phyloP scores from a whole-genome alignment of 2,888 invertebrate genomes.

The Nebria salina region DNA sequence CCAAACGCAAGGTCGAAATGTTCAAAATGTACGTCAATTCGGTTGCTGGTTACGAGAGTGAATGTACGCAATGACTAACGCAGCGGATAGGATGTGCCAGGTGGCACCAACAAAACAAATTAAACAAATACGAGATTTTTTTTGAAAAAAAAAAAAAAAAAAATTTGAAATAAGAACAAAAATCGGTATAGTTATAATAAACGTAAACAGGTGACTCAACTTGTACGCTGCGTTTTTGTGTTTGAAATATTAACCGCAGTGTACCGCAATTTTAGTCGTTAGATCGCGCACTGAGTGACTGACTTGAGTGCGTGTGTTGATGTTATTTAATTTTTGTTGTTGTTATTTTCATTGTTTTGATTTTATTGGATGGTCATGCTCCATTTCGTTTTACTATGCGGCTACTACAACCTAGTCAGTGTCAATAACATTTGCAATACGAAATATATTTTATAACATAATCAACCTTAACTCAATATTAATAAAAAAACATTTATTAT shows the following conservation, averaged over 20 bases:
- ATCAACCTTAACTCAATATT: too few species aligned
- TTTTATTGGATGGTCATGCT: conserved; percentile 34
- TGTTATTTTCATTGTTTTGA: conserved; percentile 37
- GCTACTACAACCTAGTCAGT: conserved; percentile 6
- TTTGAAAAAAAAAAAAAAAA: background rate
- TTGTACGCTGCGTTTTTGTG: background rate
- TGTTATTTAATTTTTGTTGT: background rate
- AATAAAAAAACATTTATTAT: too few species aligned
- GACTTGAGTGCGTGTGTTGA: too few species aligned
- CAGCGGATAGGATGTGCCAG: conserved; percentile 5
- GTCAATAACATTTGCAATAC: too few species aligned
- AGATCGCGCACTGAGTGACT: too few species aligned
- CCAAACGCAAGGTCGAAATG: conserved; percentile 8
- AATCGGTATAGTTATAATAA: background rate
- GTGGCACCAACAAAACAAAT: background rate
- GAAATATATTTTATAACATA: too few species aligned
- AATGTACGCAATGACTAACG: background rate
- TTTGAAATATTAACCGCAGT: background rate
- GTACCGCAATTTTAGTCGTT: conserved; percentile 37
- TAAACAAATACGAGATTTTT: too few species aligned
- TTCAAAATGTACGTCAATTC: background rate
- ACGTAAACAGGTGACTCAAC: conserved; percentile 12
- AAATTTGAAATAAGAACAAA: background rate
- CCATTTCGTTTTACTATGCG: conserved; percentile 38
- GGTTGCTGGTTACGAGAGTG: too few species aligned